These are phyloP conservation scores for Drosophila silvestris DNA, from an alignment of 2,888 invertebrate species.

Conservation along the genomic window DNA sequence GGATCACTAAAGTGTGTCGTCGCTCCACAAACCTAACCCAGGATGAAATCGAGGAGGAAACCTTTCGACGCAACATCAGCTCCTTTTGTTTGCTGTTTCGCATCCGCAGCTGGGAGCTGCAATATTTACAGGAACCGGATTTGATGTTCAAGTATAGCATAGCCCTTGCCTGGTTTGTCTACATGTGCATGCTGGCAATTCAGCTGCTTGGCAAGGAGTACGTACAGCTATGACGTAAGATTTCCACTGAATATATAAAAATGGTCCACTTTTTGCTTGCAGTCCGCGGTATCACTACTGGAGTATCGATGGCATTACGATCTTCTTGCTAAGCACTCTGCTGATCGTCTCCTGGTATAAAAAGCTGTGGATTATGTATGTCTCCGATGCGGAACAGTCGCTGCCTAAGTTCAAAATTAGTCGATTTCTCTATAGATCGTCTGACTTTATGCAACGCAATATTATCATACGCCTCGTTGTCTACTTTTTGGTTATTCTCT, in stretches of 20 bases:
- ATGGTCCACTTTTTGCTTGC: neutral
- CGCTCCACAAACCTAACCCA: conserved; percentile 81
- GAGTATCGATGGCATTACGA: conserved; percentile 85
- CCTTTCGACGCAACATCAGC: conserved; percentile 84
- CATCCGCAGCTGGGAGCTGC: conserved; percentile 89
- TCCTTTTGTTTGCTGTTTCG: conserved; percentile 88
- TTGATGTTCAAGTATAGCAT: conserved; percentile 94
- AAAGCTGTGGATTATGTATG: conserved; percentile 88
- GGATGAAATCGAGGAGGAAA: conserved; percentile 84
- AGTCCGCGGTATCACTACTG: conserved; percentile 82
- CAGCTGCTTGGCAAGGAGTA: conserved; percentile 87
- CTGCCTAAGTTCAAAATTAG: conserved; percentile 86
- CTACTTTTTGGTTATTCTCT: conserved; percentile 89
- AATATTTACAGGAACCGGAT: conserved; percentile 91
- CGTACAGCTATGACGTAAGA: conserved; percentile 30
- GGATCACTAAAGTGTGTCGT: conserved; percentile 80
- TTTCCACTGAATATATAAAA: neutral
- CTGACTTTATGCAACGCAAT: conserved; percentile 88
- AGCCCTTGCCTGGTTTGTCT: conserved; percentile 87
- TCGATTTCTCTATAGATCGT: conserved; percentile 87
- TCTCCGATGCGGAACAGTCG: conserved; percentile 69
- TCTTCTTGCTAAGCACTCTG: conserved; percentile 87
- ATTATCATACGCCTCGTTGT: conserved; percentile 88
- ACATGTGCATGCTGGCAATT: conserved; percentile 87
- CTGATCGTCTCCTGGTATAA: conserved; percentile 92